phyloP scores from a whole-genome alignment of 2,797 vertebrate genomes.

The Pseudocheirus occidentalis region DNA sequence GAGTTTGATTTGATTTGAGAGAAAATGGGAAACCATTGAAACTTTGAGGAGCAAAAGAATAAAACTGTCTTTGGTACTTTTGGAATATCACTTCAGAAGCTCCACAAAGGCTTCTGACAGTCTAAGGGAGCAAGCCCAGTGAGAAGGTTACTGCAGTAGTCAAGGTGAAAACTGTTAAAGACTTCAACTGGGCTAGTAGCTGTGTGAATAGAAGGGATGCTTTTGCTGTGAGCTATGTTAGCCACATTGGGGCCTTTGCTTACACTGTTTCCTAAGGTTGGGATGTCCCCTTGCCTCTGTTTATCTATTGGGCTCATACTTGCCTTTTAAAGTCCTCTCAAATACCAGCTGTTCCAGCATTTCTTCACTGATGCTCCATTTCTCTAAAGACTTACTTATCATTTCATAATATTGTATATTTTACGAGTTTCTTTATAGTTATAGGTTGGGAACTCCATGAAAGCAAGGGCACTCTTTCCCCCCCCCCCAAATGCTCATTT shows the following conservation, averaged over 20 bases:
- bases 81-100: background rate
- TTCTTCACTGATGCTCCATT: background rate
- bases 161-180: background rate
- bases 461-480: background rate
- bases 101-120: background rate
- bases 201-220: background rate
- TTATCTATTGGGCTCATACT: background rate
- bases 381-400: background rate
- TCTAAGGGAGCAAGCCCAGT: background rate
- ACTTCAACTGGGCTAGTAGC: accelerated
- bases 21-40: background rate
- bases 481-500: background rate
- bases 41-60: background rate
- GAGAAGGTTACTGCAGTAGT: background rate
- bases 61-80: background rate
- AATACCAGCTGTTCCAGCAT: background rate
- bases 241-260: background rate
- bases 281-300: background rate
- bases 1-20: background rate
- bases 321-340: background rate
- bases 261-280: background rate
- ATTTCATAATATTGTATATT: background rate
- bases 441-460: background rate
- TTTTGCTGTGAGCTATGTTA: background rate
- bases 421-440: background rate